These are phyloP conservation scores for Pygmarrhopalites habei DNA, from an alignment of 1,140 invertebrate genomes.

Conservation along the genomic window DNA sequence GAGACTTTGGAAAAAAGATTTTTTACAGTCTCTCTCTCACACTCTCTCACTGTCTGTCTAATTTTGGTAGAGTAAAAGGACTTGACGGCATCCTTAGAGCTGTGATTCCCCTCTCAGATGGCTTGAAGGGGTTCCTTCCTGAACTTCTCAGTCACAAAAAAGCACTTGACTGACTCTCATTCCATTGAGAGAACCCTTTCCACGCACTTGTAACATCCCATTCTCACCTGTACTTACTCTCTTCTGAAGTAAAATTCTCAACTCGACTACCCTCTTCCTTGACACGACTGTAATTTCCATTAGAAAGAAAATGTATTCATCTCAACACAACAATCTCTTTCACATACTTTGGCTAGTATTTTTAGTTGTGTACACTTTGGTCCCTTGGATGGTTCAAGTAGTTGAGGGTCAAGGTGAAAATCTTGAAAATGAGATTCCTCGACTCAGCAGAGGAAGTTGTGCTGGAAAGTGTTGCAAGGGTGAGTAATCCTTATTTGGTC, in stretches of 20 bases:
- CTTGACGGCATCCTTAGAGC: constrained; percentile 20
- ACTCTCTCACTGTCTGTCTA: too few relatives aligned
- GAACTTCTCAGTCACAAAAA: not conserved
- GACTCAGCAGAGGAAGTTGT: constrained; percentile 19
- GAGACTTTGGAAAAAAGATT: constrained; percentile 13
- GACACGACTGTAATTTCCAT: too few relatives aligned
- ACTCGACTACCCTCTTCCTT: too few relatives aligned
- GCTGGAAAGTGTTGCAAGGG: constrained; percentile 41
- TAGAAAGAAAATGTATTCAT: too few relatives aligned
- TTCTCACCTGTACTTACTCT: too few relatives aligned
- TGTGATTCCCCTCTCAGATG: not conserved
- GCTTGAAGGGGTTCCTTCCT: constrained; percentile 16
- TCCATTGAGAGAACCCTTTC: constrained; percentile 14
- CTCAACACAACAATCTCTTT: too few relatives aligned
- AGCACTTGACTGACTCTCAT: too few relatives aligned
- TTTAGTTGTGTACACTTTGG: too few relatives aligned
- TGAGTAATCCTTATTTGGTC: too few relatives aligned
- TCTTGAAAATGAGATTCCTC: constrained; percentile 29
- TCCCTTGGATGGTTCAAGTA: too few relatives aligned
- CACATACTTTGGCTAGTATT: too few relatives aligned
- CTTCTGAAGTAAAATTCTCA: too few relatives aligned
- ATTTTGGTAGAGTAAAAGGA: constrained; percentile 27
- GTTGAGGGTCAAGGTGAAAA: constrained; percentile 21
- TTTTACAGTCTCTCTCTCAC: constrained; percentile 24
- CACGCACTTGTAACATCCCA: not conserved